phyloP scores from a whole-genome alignment of 2,797 vertebrate genomes.

The Gila robusta region DNA sequence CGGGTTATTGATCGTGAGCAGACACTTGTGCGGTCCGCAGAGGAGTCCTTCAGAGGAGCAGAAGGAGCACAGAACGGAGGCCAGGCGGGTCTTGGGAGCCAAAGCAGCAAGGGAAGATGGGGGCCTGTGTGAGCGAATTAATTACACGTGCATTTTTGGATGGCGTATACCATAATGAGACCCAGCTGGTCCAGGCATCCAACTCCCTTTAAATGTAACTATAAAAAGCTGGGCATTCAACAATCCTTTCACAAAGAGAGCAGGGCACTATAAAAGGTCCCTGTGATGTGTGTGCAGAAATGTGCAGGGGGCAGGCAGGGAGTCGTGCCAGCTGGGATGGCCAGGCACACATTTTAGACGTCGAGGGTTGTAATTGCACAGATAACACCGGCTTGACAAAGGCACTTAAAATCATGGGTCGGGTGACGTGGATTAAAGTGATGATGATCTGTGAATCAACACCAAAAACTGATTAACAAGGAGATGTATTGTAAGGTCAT shows the following conservation, averaged over 20 bases:
- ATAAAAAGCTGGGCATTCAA: conserved; percentile 80
- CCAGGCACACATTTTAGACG: conserved; percentile 36
- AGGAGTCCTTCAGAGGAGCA: conserved; percentile 51
- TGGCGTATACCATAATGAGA: conserved; percentile 91
- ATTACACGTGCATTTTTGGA: conserved; percentile 94
- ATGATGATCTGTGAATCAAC: neutral
- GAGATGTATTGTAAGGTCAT: neutral
- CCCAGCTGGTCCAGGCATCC: conserved; percentile 91
- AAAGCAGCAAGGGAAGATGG: conserved; percentile 43
- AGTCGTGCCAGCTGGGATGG: conserved; percentile 51
- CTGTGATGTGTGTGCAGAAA: conserved; percentile 63
- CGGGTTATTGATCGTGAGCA: conserved; percentile 48
- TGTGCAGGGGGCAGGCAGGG: conserved; percentile 56
- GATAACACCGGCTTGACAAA: conserved; percentile 14
- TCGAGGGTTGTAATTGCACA: conserved; percentile 23
- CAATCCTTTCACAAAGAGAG: conserved; percentile 66
- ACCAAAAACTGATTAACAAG: neutral
- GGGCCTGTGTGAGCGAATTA: conserved; percentile 86
- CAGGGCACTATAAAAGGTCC: conserved; percentile 65
- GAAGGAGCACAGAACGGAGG: conserved; percentile 44
- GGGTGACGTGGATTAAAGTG: neutral
- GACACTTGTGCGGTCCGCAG: conserved; percentile 28
- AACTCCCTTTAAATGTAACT: conserved; percentile 91
- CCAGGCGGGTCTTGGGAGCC: conserved; percentile 65
- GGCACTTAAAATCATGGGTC: conserved; percentile 1